Percentiles rank a stretch among this genome's conserved stretches.
Evolutionary conservation across 2,888 invertebrate genomes (phyloP).

Genomic region (Platycnemis pennipes): DNA sequence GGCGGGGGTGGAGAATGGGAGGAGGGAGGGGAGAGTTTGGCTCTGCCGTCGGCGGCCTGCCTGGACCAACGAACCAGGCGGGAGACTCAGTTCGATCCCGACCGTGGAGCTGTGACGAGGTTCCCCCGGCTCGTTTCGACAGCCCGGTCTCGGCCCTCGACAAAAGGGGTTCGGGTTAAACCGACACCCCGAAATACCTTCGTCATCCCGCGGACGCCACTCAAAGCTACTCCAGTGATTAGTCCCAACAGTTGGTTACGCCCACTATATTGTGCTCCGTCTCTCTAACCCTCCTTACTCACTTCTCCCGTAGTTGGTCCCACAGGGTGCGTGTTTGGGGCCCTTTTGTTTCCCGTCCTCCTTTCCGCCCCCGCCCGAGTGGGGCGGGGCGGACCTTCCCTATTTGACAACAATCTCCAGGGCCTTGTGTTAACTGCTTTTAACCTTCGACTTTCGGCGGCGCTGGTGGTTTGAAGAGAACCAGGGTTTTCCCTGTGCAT

Average conservation of each 20-base stretch:
- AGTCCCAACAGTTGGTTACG: not conserved
- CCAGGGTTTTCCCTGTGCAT: not conserved
- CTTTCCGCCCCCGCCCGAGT: not conserved
- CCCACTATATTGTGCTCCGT: not conserved
- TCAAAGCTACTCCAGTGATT: not conserved
- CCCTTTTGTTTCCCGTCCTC: not conserved
- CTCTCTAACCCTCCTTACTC: not conserved
- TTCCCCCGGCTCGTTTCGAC: not conserved
- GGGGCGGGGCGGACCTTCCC: not conserved
- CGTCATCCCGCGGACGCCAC: not conserved
- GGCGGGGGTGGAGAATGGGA: not conserved
- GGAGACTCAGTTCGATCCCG: constrained; percentile 62
- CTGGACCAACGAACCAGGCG: constrained; percentile 40
- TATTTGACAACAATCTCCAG: not conserved
- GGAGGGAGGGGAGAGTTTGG: not conserved
- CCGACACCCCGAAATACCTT: not conserved
- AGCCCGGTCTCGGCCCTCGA: not conserved
- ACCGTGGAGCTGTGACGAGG: constrained; percentile 37
- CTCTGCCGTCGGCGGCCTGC: constrained; percentile 33
- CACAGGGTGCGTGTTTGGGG: not conserved
- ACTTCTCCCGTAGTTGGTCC: not conserved
- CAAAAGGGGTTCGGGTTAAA: not conserved
- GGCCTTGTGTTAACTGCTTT: not conserved
- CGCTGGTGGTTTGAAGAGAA: not conserved
- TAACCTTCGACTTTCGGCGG: not conserved